Evolutionary conservation across 2,888 invertebrate species (phyloP).

Genomic region (Dryocosmus kuriphilus): DNA sequence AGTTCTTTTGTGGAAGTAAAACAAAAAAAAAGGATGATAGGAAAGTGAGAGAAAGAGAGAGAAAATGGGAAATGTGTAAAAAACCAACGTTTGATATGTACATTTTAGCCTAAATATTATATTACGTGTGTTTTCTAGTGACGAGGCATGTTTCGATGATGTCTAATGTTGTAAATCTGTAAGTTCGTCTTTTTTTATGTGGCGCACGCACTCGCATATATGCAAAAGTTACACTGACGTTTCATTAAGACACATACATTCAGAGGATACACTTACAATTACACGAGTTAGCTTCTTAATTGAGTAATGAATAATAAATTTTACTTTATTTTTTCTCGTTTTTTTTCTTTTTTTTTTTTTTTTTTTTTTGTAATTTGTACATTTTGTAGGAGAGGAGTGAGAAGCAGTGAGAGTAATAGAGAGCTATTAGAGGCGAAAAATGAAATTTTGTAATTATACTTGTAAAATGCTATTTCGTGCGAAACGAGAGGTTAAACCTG

Average conservation of each 20-base stretch:
- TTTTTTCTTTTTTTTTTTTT: constrained; percentile 53
- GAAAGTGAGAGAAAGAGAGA: constrained; percentile 17
- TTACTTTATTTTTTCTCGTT: constrained; percentile 27
- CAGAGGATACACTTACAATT: constrained; percentile 42
- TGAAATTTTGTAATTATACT: constrained; percentile 55
- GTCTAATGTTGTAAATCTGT: constrained; percentile 46
- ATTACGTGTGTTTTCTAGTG: constrained; percentile 56
- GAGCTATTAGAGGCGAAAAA: constrained; percentile 41
- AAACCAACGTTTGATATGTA: constrained; percentile 45
- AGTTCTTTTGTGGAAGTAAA: not conserved
- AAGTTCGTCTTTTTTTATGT: constrained; percentile 45
- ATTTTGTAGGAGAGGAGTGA: constrained; percentile 52
- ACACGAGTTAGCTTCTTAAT: constrained; percentile 42
- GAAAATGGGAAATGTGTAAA: no score
- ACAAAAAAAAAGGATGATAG: constrained; percentile 34
- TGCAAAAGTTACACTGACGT: constrained; percentile 43
- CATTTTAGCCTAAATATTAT: constrained; percentile 47
- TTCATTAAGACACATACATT: constrained; percentile 45
- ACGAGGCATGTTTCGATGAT: constrained; percentile 51
- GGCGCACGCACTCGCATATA: constrained; percentile 38
- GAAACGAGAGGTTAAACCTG: constrained; percentile 56
- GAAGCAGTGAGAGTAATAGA: constrained; percentile 48
- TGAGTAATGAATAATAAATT: constrained; percentile 41
- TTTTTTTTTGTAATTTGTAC: constrained; percentile 56
- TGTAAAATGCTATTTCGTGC: constrained; percentile 50